These are phyloP conservation scores for Trogon melanurus DNA, from an alignment of 2,113 vertebrate species.

Conservation along the genomic window DNA sequence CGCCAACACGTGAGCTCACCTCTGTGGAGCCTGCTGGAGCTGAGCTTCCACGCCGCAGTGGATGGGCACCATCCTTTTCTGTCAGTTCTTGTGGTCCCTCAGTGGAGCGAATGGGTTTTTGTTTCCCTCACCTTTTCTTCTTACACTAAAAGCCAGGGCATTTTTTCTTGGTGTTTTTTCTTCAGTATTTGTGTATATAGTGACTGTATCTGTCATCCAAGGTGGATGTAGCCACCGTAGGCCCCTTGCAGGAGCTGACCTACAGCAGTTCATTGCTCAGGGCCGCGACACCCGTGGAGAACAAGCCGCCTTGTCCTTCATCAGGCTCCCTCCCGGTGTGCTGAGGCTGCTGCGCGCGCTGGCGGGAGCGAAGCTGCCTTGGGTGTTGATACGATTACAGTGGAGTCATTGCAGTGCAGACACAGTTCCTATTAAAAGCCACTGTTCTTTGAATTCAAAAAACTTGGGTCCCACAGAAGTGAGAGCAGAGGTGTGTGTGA, in stretches of 20 bases:
- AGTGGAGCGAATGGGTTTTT: not conserved
- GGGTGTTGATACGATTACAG: not conserved
- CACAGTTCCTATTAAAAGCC: too few species aligned
- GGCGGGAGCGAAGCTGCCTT: not conserved
- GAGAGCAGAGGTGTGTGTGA: fast-evolving
- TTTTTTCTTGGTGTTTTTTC: not conserved
- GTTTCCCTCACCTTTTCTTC: not conserved
- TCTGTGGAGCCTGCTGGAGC: not conserved
- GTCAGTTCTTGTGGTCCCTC: not conserved
- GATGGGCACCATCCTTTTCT: not conserved
- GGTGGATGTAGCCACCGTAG: too few species aligned
- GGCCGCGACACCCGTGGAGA: not conserved
- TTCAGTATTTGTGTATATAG: not conserved
- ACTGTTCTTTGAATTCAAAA: not conserved
- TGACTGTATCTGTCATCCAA: not conserved
- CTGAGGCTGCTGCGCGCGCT: not conserved
- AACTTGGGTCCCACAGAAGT: too few species aligned
- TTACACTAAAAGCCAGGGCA: not conserved
- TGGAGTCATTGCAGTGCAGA: not conserved
- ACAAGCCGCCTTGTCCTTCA: fast-evolving
- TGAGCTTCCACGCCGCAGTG: not conserved
- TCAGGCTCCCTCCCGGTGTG: not conserved
- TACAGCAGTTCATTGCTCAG: not conserved
- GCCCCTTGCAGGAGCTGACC: not conserved
- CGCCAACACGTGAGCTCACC: fast-evolving